Percentiles rank a stretch among this genome's conserved stretches.
Conservation (phyloP, 2,797 vertebrate species). For the Nannoperca australis region DNA sequence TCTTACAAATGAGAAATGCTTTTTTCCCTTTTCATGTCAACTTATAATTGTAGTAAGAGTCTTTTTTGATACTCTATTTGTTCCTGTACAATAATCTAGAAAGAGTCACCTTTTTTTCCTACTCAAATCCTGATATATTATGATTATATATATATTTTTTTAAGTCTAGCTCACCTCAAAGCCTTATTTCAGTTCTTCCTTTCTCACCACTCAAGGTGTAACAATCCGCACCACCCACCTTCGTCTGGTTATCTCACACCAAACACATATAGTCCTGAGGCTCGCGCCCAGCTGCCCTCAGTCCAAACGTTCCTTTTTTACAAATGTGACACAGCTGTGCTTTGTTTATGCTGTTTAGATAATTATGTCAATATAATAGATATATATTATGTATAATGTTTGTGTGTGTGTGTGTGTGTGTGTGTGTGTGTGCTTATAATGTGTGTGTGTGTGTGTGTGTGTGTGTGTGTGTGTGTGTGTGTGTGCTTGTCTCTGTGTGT, state of each 20-base stretch:
- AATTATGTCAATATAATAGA: constrained; percentile 29
- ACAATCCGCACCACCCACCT: constrained; percentile 61
- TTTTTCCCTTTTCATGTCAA: no score
- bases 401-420: constrained; percentile 13
- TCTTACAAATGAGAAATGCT: neutral
- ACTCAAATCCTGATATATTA: constrained; percentile 36
- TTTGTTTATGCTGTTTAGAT: constrained; percentile 53
- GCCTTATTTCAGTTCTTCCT: constrained; percentile 43
- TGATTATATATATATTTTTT: no score
- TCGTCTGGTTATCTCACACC: constrained; percentile 78
- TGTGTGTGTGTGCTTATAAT: neutral
- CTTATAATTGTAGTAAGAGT: no score
- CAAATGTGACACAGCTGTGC: constrained; percentile 47
- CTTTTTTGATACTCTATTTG: constrained; percentile 1
- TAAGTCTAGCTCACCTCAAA: constrained; percentile 28
- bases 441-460: constrained; percentile 9
- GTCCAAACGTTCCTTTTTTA: constrained; percentile 48
- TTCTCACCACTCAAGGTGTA: constrained; percentile 63
- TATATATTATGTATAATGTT: constrained; percentile 20
- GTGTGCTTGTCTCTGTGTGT: neutral
- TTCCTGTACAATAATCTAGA: neutral
- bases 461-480: constrained; percentile 3
- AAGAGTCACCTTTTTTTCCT: constrained; percentile 10
- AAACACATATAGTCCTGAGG: constrained; percentile 78
- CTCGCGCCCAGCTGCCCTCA: constrained; percentile 55